phyloP scores from a whole-genome alignment of 2,888 invertebrate species.

The Aethes cnicana region DNA sequence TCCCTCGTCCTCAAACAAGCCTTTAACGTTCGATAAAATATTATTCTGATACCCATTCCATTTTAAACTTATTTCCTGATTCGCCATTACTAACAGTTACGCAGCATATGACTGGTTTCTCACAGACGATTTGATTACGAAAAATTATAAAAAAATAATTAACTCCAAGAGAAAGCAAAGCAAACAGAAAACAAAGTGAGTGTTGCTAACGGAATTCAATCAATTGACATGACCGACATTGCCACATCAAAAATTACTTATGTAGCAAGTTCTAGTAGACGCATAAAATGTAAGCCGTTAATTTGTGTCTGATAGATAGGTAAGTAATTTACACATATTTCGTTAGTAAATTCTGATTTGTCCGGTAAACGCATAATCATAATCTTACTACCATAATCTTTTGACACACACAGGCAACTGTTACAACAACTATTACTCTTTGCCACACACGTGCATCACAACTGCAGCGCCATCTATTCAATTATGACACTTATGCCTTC shows the following conservation, averaged over 20 bases:
- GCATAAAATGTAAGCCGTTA: not conserved
- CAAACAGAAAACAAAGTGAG: slow-evolving; percentile 37
- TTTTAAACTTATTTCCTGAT: slow-evolving; percentile 85
- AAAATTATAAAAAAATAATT: slow-evolving; percentile 39
- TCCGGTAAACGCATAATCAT: too few relatives aligned
- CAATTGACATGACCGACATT: slow-evolving; percentile 24
- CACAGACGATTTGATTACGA: slow-evolving; percentile 37
- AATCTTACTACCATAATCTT: too few relatives aligned
- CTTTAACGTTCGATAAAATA: slow-evolving; percentile 84
- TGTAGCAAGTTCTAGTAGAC: slow-evolving; percentile 9
- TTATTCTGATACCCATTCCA: slow-evolving; percentile 87
- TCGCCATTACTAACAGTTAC: slow-evolving; percentile 57
- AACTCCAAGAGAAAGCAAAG: slow-evolving; percentile 41
- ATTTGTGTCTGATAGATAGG: too few relatives aligned
- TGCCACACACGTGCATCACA: too few relatives aligned
- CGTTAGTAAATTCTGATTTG: too few relatives aligned
- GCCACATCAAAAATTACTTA: slow-evolving; percentile 1
- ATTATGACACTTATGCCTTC: too few relatives aligned
- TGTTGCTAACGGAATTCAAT: slow-evolving; percentile 31
- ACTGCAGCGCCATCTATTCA: too few relatives aligned
- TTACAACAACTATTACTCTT: too few relatives aligned
- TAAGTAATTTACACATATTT: too few relatives aligned
- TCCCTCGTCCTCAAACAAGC: slow-evolving; percentile 84
- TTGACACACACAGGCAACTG: too few relatives aligned
- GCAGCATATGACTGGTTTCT: slow-evolving; percentile 17